Conservation (phyloP, 1,140 invertebrate genomes). For the Vollenhovia emeryi region DNA sequence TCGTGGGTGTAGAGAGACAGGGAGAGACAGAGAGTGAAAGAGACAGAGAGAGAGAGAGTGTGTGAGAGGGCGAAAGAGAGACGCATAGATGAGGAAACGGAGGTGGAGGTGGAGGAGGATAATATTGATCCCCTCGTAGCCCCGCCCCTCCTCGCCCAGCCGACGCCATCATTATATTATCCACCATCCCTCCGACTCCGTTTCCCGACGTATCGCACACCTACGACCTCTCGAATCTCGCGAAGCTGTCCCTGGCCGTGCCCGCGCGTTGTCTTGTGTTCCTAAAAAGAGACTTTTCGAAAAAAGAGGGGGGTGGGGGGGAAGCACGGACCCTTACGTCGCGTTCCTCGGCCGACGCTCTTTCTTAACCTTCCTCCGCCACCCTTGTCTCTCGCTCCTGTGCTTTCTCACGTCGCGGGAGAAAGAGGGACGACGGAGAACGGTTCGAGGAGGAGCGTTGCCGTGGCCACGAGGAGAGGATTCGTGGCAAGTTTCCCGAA, state of each 20-base stretch:
- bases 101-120: conserved; percentile 84
- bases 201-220: conserved; percentile 76
- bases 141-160: conserved; percentile 84
- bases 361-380: not conserved
- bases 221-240: conserved; percentile 69
- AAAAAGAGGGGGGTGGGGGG: not conserved
- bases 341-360: not conserved
- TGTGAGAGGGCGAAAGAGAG: conserved; percentile 66
- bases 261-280: conserved; percentile 44
- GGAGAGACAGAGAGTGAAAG: conserved; percentile 53
- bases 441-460: not conserved
- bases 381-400: not conserved
- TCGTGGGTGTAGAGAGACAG: conserved; percentile 53
- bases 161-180: conserved; percentile 86
- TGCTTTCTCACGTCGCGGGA: not conserved
- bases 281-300: not conserved
- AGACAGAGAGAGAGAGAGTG: conserved; percentile 48
- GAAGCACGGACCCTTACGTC: not conserved
- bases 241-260: conserved; percentile 51
- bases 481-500: conserved; percentile 24
- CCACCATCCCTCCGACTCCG: conserved; percentile 83
- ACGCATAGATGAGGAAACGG: conserved; percentile 75
- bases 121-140: conserved; percentile 86
- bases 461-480: conserved; percentile 1
- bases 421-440: not conserved